Conservation (phyloP, 2,113 vertebrate genomes). For the Peromyscus maniculatus region DNA sequence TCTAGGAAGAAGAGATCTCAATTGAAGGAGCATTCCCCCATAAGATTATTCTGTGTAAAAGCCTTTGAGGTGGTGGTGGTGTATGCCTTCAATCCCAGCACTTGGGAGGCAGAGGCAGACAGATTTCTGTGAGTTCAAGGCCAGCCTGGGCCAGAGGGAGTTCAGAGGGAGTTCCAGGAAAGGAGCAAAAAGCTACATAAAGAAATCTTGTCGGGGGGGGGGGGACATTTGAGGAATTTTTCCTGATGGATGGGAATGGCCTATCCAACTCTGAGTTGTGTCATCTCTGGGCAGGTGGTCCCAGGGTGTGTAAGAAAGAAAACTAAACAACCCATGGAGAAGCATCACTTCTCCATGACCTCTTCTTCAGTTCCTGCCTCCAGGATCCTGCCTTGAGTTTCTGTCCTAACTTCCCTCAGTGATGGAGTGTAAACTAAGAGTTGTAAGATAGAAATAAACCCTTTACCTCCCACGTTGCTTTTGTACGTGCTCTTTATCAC, state of each 20-base stretch:
- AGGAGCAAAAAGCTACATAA: no score
- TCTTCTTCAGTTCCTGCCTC: background rate
- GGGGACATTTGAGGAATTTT: background rate
- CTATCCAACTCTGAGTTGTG: background rate
- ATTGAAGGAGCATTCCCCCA: background rate
- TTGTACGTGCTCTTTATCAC: background rate
- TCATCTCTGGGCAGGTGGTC: background rate
- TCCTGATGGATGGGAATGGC: background rate
- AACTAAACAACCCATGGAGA: background rate
- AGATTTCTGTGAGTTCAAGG: no score
- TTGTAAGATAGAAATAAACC: background rate
- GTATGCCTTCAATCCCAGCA: no score
- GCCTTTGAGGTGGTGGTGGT: no score
- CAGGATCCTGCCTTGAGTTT: background rate
- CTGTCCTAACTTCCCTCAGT: background rate
- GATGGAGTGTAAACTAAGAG: background rate
- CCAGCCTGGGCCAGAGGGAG: no score
- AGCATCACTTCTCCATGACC: background rate
- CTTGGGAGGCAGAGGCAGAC: no score
- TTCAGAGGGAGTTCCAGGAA: no score
- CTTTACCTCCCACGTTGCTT: background rate
- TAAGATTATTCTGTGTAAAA: background rate
- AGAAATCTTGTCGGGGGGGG: no score
- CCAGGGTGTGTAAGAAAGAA: background rate
- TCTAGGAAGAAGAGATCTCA: background rate